A percentile compares a stretch with the other conserved stretches of the same genome.
Evolutionary conservation across 53 echinoderm and acorn worm species (phyloP).

Genomic region (Holothuria scabra): DNA sequence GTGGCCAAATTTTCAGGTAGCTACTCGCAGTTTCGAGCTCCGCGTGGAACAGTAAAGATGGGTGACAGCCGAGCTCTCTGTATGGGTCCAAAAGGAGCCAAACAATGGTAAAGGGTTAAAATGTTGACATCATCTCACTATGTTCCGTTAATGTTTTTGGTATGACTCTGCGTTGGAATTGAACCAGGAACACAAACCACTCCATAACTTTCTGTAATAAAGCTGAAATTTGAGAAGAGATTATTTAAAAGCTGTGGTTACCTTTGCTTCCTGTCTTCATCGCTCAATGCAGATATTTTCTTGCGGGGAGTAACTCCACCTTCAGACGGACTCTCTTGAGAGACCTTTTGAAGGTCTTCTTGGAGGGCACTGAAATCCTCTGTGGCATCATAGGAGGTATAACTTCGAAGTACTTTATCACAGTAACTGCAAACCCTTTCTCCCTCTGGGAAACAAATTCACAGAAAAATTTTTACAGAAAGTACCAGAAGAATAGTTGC

Average conservation of each 20-base stretch:
- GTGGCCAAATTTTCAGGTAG: too few relatives aligned
- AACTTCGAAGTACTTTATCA: slow-evolving; percentile 88
- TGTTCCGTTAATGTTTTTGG: too few relatives aligned
- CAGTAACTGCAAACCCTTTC: slow-evolving; percentile 91
- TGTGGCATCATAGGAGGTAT: slow-evolving; percentile 68
- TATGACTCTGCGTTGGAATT: too few relatives aligned
- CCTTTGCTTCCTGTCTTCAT: slow-evolving; percentile 53
- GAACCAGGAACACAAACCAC: too few relatives aligned
- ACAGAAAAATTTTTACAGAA: not conserved
- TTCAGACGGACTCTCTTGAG: slow-evolving; percentile 53
- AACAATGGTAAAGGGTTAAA: too few relatives aligned
- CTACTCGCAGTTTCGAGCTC: too few relatives aligned
- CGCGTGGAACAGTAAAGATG: too few relatives aligned
- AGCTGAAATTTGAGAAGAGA: not conserved
- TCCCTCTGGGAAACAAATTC: slow-evolving; percentile 50
- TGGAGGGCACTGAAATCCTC: slow-evolving; percentile 80
- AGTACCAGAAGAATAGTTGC: too few relatives aligned
- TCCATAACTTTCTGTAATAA: not conserved
- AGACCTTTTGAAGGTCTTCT: slow-evolving; percentile 77
- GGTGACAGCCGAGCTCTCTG: too few relatives aligned
- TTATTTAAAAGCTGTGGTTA: not conserved
- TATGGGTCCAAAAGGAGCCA: too few relatives aligned
- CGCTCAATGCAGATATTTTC: slow-evolving; percentile 46
- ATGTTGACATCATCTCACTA: too few relatives aligned
- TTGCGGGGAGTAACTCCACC: slow-evolving; percentile 63